Evolutionary conservation across 1,140 invertebrate genomes (phyloP).

Genomic region (Heliconius congener): DNA sequence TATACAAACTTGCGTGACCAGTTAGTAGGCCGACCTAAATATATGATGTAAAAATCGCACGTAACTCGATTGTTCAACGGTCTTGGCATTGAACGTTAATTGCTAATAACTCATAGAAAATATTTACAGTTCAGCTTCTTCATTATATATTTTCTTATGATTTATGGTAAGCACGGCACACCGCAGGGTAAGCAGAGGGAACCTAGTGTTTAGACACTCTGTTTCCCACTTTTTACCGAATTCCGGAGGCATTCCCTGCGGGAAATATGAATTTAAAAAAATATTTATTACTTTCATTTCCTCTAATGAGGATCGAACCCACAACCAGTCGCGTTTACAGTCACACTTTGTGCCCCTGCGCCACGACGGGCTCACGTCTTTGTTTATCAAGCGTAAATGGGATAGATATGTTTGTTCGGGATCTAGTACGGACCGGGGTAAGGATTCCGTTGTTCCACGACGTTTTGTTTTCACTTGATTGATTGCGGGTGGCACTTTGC

Average conservation of each 20-base stretch:
- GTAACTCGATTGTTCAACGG: constrained; percentile 22
- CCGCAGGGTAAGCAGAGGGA: no score
- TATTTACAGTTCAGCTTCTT: neutral
- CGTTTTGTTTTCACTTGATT: constrained; percentile 26
- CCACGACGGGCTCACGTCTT: constrained; percentile 29
- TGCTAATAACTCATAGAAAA: neutral
- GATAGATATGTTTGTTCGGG: constrained; percentile 43
- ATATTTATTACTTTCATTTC: no score
- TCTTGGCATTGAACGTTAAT: constrained; percentile 52
- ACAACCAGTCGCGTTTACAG: no score
- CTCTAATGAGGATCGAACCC: no score
- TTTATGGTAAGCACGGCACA: no score
- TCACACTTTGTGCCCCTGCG: no score
- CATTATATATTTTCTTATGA: neutral
- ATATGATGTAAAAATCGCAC: constrained; percentile 36
- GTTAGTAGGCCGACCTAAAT: constrained; percentile 20
- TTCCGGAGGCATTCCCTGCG: no score
- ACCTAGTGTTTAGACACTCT: no score
- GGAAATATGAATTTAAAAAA: no score
- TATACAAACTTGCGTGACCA: neutral
- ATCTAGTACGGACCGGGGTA: constrained; percentile 34
- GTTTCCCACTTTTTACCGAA: no score
- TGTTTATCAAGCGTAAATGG: constrained; percentile 51
- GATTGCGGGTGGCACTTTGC: constrained; percentile 21
- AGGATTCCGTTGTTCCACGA: constrained; percentile 32